Evolutionary conservation across 2,113 vertebrate genomes (phyloP).

Genomic region (Etia nguti): DNA sequence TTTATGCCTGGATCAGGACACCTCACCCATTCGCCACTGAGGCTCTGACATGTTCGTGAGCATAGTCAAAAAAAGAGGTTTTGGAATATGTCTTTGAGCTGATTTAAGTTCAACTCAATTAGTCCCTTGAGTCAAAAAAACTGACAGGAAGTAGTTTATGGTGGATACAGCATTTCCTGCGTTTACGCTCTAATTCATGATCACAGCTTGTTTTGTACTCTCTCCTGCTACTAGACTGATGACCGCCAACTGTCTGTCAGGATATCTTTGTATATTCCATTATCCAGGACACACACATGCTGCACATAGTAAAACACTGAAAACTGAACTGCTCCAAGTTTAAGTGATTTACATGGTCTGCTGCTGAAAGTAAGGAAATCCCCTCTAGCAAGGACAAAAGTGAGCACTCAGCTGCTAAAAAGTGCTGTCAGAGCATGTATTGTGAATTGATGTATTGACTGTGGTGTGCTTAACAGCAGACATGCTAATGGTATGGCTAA

Average conservation of each 20-base stretch:
- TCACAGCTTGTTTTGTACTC: neutral
- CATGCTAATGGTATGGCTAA: neutral
- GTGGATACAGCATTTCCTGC: neutral
- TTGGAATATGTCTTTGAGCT: neutral
- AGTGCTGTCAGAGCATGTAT: neutral
- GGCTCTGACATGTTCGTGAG: neutral
- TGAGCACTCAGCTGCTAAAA: neutral
- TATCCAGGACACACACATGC: neutral
- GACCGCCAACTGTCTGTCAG: neutral
- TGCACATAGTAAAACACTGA: neutral
- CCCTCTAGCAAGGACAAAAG: constrained; percentile 32
- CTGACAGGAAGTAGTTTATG: neutral
- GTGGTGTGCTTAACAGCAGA: neutral
- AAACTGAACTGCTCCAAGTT: neutral
- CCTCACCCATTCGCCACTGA: neutral
- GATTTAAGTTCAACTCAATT: neutral
- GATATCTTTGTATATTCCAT: neutral
- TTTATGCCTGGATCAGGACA: neutral
- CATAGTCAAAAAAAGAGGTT: neutral
- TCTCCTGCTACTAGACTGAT: neutral
- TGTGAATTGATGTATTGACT: constrained; percentile 22
- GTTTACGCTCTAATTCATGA: neutral
- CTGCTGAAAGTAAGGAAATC: constrained; percentile 14
- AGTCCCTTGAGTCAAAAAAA: neutral
- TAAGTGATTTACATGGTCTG: neutral